A percentile compares a stretch with the other conserved stretches of the same genome.
These are phyloP conservation scores for Halictus ligatus DNA, from an alignment of 2,888 invertebrate genomes.

Conservation along the genomic window DNA sequence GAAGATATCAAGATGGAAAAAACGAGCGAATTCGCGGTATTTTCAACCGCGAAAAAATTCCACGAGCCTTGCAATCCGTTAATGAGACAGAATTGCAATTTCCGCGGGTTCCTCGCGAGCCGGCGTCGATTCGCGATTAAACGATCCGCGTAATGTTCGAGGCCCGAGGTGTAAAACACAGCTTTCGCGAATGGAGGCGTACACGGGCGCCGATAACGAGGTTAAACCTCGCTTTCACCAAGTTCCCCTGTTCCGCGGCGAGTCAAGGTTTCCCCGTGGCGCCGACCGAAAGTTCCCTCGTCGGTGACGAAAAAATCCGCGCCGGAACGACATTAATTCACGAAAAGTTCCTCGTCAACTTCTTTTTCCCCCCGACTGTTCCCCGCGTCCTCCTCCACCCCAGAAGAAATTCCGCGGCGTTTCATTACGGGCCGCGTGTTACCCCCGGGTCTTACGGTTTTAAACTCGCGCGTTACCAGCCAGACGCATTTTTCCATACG, in stretches of 20 bases:
- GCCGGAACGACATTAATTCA: conserved; percentile 19
- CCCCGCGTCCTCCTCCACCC: not conserved
- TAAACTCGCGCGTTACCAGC: not conserved
- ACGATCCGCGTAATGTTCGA: conserved; percentile 7
- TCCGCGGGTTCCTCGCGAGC: not conserved
- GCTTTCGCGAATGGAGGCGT: conserved; percentile 1
- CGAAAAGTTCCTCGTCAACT: conserved; percentile 24
- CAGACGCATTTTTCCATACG: conserved; percentile 13
- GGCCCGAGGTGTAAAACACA: not conserved
- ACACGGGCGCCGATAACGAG: conserved; percentile 26
- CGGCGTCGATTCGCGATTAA: not conserved
- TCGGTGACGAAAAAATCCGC: conserved; percentile 15
- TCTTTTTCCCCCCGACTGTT: not conserved
- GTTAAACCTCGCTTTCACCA: conserved; percentile 24
- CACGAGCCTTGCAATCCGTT: not conserved
- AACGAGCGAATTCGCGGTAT: not conserved
- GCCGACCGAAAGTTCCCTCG: conserved; percentile 10
- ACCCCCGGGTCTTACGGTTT: not conserved
- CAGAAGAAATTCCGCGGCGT: not conserved
- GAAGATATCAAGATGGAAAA: not conserved
- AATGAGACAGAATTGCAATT: not conserved
- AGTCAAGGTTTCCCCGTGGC: not conserved
- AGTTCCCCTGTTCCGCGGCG: conserved; percentile 2
- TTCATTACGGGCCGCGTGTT: conserved; percentile 3
- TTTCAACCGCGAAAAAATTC: not conserved